Conservation (phyloP, 2,113 vertebrate species). For the Cyanoderma ruficeps region DNA sequence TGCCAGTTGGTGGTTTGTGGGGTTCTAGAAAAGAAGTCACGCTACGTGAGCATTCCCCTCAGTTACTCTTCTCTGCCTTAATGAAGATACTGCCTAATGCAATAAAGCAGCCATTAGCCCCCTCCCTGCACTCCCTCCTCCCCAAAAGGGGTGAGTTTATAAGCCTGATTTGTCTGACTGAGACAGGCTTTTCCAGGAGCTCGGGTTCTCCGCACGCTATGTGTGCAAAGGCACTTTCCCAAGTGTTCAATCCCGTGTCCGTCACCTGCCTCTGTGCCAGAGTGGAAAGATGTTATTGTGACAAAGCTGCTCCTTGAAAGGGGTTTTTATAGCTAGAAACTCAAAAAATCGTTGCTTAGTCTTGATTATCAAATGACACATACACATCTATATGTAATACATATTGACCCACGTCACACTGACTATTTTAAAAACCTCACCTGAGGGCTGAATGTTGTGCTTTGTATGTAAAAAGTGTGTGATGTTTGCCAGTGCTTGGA, state of each 20-base stretch:
- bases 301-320: neutral
- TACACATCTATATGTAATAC: neutral
- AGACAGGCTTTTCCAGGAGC: neutral
- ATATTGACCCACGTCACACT: neutral
- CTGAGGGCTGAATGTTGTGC: neutral
- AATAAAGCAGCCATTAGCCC: slow-evolving; percentile 10
- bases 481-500: neutral
- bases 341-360: no score
- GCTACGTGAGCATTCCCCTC: neutral
- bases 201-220: neutral
- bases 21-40: slow-evolving; percentile 52
- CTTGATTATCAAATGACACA: no score
- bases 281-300: neutral
- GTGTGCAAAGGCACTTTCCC: neutral
- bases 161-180: slow-evolving; percentile 22
- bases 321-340: neutral
- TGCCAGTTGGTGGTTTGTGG: slow-evolving; percentile 59
- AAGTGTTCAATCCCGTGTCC: fast-evolving
- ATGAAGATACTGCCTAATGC: slow-evolving; percentile 51
- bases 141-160: neutral
- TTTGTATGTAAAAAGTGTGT: neutral
- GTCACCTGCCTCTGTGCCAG: fast-evolving
- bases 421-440: neutral
- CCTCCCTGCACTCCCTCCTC: neutral
- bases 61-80: slow-evolving; percentile 18